Evolutionary conservation across 2,113 vertebrate genomes (phyloP).

Genomic region (Menura novaehollandiae): DNA sequence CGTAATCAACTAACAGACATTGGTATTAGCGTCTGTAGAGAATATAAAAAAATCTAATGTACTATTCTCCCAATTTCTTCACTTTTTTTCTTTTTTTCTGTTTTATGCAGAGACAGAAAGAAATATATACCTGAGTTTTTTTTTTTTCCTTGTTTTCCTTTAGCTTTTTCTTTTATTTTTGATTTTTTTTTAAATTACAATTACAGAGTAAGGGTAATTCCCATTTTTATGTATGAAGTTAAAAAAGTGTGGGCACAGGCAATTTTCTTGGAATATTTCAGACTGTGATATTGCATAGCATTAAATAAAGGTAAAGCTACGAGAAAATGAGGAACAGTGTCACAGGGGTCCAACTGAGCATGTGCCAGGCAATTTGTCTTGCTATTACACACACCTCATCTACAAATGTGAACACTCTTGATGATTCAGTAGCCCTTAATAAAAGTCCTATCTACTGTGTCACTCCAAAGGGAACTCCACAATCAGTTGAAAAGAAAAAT

Average conservation of each 20-base stretch:
- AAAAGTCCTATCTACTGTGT: background rate
- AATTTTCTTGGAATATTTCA: background rate
- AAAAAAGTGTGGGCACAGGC: background rate
- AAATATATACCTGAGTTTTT: background rate
- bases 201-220: background rate
- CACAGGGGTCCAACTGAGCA: background rate
- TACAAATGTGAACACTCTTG: background rate
- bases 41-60: background rate
- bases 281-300: background rate
- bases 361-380: background rate
- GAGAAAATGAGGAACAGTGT: background rate
- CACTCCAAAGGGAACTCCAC: background rate
- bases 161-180: background rate
- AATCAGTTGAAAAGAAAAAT: background rate
- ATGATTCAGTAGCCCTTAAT: background rate
- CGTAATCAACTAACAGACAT: background rate
- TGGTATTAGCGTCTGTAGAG: background rate
- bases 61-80: background rate
- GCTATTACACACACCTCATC: background rate
- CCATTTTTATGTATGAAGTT: background rate
- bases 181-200: background rate
- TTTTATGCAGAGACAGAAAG: background rate
- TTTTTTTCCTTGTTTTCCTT: background rate
- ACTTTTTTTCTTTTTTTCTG: accelerated
- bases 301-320: background rate